Base-by-base conservation (phyloP, 2,888 invertebrate genomes). In the Ophion obscuratus region DNA sequence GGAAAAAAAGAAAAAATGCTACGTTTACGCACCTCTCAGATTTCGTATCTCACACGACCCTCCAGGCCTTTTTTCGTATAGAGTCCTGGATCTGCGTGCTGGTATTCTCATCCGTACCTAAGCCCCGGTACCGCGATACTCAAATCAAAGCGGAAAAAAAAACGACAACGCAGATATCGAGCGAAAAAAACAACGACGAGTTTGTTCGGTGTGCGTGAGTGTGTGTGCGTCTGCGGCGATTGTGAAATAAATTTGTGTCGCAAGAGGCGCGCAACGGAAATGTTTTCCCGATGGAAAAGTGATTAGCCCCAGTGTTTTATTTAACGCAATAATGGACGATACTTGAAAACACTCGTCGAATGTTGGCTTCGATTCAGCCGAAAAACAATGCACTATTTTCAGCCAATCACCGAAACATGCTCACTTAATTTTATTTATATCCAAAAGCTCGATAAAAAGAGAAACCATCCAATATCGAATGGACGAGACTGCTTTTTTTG, bases 71-170 rank as follows among this genome's bases (percentile, higher is more conserved):
- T 75, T 73, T 76, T 87, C 82, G 81, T 76, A 81, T 62, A 81
- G 70, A 78, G 83, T 86, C 83, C 83, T 86, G 83, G 86, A 90
- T 87, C 88, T 86, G 89, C 86, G 84, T 88, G 90, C 88, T 90
- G 84, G 87, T 89, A 87, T 88, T 87, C 87, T 83, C 89, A 89
- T 92, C 92, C 90, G 84, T 90, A 90, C 90, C 90, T 91, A 91
- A 91, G 88, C 88, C 88, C 90, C 88, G 88, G 90, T 88, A 62
- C 89, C 91, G 88, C 89, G 89, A 87, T 90, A 91, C 90, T 91
- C 90, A 90, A 91, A 90, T 90, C 90, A 90, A 92, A 91, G 89
- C 91, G 90, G 90, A 92, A 89, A 90, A 89, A 92, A 90, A 88
- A 88, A 91, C 90, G 86, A 91, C 90, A 90, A 91, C 90, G 90